phyloP scores from a whole-genome alignment of 2,797 vertebrate genomes.

The Rhinatrema bivittatum region DNA sequence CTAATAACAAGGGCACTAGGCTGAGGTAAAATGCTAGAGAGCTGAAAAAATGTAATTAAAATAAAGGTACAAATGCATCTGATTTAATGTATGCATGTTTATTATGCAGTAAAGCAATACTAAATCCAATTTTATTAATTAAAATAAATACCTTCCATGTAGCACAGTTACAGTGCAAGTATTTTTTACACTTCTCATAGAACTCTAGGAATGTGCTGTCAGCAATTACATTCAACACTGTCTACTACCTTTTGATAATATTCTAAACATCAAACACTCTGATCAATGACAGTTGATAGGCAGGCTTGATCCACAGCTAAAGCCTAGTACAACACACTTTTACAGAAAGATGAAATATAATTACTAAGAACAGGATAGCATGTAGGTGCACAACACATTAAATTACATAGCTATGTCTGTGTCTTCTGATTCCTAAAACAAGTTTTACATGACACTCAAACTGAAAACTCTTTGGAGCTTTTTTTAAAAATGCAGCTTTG shows the following conservation, averaged over 20 bases:
- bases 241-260: constrained; percentile 40
- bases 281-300: constrained; percentile 29
- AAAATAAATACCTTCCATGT: constrained; percentile 65
- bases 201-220: constrained; percentile 47
- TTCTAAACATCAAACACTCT: constrained; percentile 34
- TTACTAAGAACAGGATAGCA: constrained; percentile 31
- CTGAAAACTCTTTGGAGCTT: too few relatives aligned
- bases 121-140: constrained; percentile 54
- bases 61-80: too few relatives aligned
- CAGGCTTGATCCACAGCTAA: constrained; percentile 37
- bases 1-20: too few relatives aligned
- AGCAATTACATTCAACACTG: constrained; percentile 61
- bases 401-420: constrained; percentile 18
- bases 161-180: constrained; percentile 57
- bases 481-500: too few relatives aligned
- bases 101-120: constrained; percentile 60
- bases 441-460: constrained; percentile 29
- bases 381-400: constrained; percentile 36
- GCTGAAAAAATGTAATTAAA: too few relatives aligned
- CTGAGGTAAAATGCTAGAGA: too few relatives aligned
- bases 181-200: constrained; percentile 44
- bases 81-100: constrained; percentile 52
- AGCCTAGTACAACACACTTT: constrained; percentile 21
- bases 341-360: constrained; percentile 22
- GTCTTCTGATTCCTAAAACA: too few relatives aligned